phyloP scores from a whole-genome alignment of 64 coral and sea anemone species.

The Porites lutea region DNA sequence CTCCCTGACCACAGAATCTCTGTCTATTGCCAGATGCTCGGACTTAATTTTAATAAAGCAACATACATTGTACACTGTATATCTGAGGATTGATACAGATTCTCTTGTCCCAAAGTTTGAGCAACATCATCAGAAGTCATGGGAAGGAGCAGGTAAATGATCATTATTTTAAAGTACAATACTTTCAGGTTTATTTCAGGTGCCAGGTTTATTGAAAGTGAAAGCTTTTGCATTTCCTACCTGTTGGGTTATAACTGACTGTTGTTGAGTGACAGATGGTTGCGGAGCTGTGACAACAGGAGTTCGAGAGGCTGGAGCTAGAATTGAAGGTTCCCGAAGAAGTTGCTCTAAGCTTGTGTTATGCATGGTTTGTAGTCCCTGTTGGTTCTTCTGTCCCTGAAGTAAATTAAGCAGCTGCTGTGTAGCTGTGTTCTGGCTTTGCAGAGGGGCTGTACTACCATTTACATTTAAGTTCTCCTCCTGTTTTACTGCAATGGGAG shows the following conservation, averaged over 20 bases:
- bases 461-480: background rate
- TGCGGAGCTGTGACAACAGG: background rate
- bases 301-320: slow-evolving; percentile 1
- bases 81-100: too few relatives aligned
- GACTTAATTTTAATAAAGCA: too few relatives aligned
- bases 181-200: too few relatives aligned
- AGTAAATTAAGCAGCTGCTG: slow-evolving; percentile 34
- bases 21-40: too few relatives aligned
- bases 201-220: too few relatives aligned
- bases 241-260: slow-evolving; percentile 27
- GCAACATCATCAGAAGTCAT: too few relatives aligned
- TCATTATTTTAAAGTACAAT: too few relatives aligned
- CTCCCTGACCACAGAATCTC: too few relatives aligned
- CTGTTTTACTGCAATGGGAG: slow-evolving; percentile 1
- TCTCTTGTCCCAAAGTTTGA: too few relatives aligned
- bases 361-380: background rate
- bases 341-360: slow-evolving; percentile 35
- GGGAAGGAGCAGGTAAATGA: too few relatives aligned
- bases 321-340: slow-evolving; percentile 34
- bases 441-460: background rate
- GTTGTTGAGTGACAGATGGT: background rate
- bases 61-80: too few relatives aligned
- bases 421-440: slow-evolving; percentile 1
- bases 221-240: background rate
- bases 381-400: slow-evolving; percentile 22